A percentile compares a stretch with the other conserved stretches of the same genome.
Conservation (phyloP, 1,140 invertebrate species). For the Arion vulgaris region DNA sequence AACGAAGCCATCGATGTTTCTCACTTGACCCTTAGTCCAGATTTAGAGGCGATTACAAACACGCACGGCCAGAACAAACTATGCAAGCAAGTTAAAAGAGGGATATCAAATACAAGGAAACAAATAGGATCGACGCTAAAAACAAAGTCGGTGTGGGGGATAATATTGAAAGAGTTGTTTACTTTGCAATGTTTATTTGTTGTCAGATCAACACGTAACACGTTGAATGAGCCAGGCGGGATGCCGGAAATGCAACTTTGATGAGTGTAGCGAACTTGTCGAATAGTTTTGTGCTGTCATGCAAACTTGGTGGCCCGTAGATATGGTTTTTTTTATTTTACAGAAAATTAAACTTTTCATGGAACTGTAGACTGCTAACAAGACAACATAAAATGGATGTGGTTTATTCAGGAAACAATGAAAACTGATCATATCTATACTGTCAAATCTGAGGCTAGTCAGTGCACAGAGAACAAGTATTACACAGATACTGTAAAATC, state of each 20-base stretch:
- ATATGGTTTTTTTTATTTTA: too few relatives aligned
- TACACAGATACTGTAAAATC: too few relatives aligned
- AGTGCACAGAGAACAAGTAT: too few relatives aligned
- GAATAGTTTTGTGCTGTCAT: too few relatives aligned
- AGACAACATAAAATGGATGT: too few relatives aligned
- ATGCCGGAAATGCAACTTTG: not conserved
- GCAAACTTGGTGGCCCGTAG: too few relatives aligned
- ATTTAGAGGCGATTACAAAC: conserved; percentile 19
- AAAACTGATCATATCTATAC: too few relatives aligned
- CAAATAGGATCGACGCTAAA: not conserved
- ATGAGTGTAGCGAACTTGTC: not conserved
- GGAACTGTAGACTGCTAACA: too few relatives aligned
- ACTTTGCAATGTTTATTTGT: conserved; percentile 2
- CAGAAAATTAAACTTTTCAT: too few relatives aligned
- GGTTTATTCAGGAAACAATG: too few relatives aligned
- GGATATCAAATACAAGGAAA: not conserved
- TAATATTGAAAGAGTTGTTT: not conserved
- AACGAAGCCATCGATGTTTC: not conserved
- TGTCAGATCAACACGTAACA: not conserved
- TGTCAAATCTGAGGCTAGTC: too few relatives aligned
- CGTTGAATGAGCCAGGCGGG: not conserved
- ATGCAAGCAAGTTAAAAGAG: not conserved
- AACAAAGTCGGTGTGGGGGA: not conserved
- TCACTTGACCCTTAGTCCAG: not conserved
- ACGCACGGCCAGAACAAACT: not conserved